These are phyloP conservation scores for Gryllus longicercus DNA, from an alignment of 2,888 invertebrate species.

Conservation along the genomic window DNA sequence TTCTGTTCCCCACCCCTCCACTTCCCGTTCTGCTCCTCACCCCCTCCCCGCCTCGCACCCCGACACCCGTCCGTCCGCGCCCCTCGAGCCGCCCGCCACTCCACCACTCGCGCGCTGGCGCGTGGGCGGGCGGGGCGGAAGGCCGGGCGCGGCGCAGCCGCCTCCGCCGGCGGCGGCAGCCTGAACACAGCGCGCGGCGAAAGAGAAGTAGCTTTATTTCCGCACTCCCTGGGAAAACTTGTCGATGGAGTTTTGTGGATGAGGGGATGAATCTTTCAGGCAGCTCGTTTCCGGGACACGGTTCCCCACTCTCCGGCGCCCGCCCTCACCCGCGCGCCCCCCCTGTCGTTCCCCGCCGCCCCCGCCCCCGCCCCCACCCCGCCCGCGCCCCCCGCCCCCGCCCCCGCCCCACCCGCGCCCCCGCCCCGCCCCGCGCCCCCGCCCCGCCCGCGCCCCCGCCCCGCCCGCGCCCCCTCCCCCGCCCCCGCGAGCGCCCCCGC, in stretches of 20 bases:
- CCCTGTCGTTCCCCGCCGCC: neutral
- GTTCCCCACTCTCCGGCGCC: neutral
- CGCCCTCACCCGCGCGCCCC: neutral
- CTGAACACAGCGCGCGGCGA: neutral
- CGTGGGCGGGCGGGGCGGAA: neutral
- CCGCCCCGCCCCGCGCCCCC: too few species aligned
- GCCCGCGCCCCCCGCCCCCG: neutral
- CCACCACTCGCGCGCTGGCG: too few species aligned
- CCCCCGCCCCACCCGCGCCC: too few species aligned
- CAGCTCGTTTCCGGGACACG: slow-evolving; percentile 8
- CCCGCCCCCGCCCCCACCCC: neutral
- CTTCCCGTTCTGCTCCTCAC: too few species aligned
- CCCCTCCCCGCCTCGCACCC: too few species aligned
- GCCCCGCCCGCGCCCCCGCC: too few species aligned
- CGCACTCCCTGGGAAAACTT: neutral
- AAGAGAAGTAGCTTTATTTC: slow-evolving; percentile 17
- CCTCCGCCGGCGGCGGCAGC: neutral
- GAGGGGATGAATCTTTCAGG: slow-evolving; percentile 17
- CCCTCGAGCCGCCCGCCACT: too few species aligned
- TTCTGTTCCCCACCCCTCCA: too few species aligned
- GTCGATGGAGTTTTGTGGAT: slow-evolving; percentile 10
- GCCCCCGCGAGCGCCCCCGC: too few species aligned
- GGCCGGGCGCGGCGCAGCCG: too few species aligned
- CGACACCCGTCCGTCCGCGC: too few species aligned
- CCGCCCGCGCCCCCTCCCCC: too few species aligned